Evolutionary conservation across 2,888 invertebrate species (phyloP).

Genomic region (Cyrtodaria siliqua): DNA sequence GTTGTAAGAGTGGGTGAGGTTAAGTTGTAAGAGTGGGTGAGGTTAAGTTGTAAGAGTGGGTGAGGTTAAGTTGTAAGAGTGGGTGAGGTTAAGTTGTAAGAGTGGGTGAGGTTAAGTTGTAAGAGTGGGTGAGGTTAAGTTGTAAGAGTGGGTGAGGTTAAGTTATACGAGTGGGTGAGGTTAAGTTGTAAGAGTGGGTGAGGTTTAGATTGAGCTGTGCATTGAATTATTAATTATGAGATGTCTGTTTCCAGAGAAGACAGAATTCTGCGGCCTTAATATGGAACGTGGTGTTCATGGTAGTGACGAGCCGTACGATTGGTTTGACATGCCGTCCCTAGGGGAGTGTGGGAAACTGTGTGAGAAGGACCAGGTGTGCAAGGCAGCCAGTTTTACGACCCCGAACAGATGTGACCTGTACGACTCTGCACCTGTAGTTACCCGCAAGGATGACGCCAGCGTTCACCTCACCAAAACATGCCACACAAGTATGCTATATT

Average conservation of each 20-base stretch:
- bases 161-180: no score
- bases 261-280: background rate
- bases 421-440: background rate
- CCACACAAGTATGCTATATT: slow-evolving; percentile 3
- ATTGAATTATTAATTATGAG: no score
- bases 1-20: no score
- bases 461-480: slow-evolving; percentile 9
- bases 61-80: no score
- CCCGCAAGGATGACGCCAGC: background rate
- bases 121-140: no score
- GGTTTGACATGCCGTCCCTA: background rate
- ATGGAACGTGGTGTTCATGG: background rate
- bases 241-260: background rate
- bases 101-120: no score
- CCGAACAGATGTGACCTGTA: background rate
- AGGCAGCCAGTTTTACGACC: background rate
- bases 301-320: background rate
- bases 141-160: no score
- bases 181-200: no score
- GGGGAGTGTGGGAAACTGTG: slow-evolving; percentile 1
- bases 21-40: no score
- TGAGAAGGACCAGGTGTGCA: background rate
- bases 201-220: no score
- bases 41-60: no score
- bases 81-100: no score